Evolutionary conservation across 2,888 invertebrate genomes (phyloP).

Genomic region (Euclidia mi): DNA sequence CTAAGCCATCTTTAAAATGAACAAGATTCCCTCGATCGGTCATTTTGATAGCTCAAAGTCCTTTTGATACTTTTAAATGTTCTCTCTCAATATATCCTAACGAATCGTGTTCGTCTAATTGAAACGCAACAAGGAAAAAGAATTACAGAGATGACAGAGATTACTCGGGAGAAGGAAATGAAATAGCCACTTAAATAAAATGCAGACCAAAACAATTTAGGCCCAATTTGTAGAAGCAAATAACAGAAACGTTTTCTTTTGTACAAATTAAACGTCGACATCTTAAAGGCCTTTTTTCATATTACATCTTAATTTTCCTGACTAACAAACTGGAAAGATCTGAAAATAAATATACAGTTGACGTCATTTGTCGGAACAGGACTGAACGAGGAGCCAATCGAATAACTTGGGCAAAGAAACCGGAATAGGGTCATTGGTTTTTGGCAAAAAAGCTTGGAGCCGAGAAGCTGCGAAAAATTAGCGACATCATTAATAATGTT

Average conservation of each 20-base stretch:
- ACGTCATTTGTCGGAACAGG: conserved; percentile 40
- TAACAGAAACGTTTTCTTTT: conserved; percentile 31
- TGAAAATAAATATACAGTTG: conserved; percentile 39
- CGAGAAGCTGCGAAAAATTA: conserved; percentile 16
- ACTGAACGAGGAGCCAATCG: conserved; percentile 23
- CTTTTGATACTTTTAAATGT: too few species aligned
- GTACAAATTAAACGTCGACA: conserved; percentile 26
- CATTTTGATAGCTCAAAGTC: too few species aligned
- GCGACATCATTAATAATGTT: conserved; percentile 8
- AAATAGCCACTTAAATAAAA: conserved; percentile 24
- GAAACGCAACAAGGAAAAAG: conserved; percentile 15
- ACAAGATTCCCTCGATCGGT: too few species aligned
- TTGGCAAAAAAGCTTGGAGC: conserved; percentile 24
- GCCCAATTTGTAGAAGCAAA: conserved; percentile 31
- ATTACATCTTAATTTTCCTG: conserved; percentile 23
- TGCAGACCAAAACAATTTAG: conserved; percentile 25
- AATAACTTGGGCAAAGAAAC: conserved; percentile 44
- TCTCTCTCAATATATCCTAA: conserved; percentile 2
- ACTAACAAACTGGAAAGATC: conserved; percentile 36
- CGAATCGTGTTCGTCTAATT: conserved; percentile 18
- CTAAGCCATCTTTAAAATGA: neutral
- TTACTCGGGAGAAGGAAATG: conserved; percentile 19
- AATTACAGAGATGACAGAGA: neutral
- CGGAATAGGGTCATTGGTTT: conserved; percentile 38
- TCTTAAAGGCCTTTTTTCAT: conserved; percentile 21